Evolutionary conservation across 2,888 invertebrate species (phyloP), one percentile per base, ranked within the genome.

Genomic region (Synergus laeviventris): DNA sequence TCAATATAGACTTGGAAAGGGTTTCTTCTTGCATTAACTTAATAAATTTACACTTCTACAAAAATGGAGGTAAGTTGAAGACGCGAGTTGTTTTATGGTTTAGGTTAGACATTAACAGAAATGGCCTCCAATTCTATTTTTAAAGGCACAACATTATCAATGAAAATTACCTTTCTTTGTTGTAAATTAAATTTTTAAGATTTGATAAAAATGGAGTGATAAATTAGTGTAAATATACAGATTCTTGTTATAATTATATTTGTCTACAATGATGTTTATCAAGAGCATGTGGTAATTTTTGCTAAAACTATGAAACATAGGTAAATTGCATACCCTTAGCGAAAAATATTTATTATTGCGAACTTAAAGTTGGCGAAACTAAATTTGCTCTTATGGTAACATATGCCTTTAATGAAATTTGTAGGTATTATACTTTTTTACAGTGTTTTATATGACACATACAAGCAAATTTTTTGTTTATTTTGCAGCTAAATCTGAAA

Each of bases 401-500:
- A 31, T 5, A 31, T 31, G 31, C 3, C 31, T 5, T 31, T 31
- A 31, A 2, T 31, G 31, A 31, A 31, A 31, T 31, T 31, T 31
- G 5, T 4, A 31, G 31, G 31, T 31, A 31, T 31, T 5, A 31
- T 31, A 31, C 5, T 31, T 31, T 31, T 31, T 4, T n/a, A n/a
- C n/a, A 31, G 31, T 31, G 5, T 31, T 31, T 31, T 31, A 31
- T 31, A n/a, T n/a, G n/a, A n/a, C n/a, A n/a, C n/a, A n/a, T 12
- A 14, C 4, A 21, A 18, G n/a, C n/a, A 54, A 54, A 3, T 61
- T 12, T 16, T n/a, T 39, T 49, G 42, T 24, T 12, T 61, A 49
- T 36, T 39, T 84, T 84, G 18, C 42, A 86, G 86, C 61, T 80
- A 31, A 79, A 84, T 78, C 80, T 82, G 60, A 82, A 93, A 92